These are phyloP conservation scores for Stomatorhinus ivindoensis DNA, from an alignment of 2,113 vertebrate species.

Conservation along the genomic window DNA sequence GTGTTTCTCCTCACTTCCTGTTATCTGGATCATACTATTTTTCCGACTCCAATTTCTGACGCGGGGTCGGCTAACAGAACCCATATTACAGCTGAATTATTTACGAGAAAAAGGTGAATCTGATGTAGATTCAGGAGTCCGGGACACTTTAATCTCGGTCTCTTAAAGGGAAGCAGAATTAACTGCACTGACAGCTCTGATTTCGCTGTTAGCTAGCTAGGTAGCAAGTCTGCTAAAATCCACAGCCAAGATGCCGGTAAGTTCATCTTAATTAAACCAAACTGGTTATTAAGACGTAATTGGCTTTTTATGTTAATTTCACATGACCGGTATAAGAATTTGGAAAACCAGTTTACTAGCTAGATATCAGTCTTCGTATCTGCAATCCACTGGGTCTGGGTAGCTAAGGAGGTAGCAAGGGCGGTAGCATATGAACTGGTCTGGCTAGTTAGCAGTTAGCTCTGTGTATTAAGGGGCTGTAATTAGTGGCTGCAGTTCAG, in stretches of 20 bases:
- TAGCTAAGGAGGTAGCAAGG: background rate
- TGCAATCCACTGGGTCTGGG: background rate
- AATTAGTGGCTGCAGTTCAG: background rate
- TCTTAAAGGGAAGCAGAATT: background rate
- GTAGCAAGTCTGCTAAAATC: background rate
- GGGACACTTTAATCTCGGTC: background rate
- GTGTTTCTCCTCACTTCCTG: background rate
- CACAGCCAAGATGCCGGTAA: slow-evolving; percentile 1
- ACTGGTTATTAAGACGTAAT: background rate
- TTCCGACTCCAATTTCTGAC: background rate
- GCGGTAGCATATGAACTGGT: background rate
- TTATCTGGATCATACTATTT: background rate
- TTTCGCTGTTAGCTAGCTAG: background rate
- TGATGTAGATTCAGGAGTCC: too few relatives aligned
- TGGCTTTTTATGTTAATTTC: background rate
- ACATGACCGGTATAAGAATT: background rate
- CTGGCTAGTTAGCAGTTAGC: background rate
- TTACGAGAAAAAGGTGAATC: background rate
- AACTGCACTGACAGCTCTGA: background rate
- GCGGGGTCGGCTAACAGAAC: background rate
- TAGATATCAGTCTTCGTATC: background rate
- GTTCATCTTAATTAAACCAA: background rate
- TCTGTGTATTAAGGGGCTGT: background rate
- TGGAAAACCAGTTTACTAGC: background rate
- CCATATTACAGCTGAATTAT: background rate